These are phyloP conservation scores for Apis florea DNA, from an alignment of 1,140 invertebrate genomes.

Conservation along the genomic window DNA sequence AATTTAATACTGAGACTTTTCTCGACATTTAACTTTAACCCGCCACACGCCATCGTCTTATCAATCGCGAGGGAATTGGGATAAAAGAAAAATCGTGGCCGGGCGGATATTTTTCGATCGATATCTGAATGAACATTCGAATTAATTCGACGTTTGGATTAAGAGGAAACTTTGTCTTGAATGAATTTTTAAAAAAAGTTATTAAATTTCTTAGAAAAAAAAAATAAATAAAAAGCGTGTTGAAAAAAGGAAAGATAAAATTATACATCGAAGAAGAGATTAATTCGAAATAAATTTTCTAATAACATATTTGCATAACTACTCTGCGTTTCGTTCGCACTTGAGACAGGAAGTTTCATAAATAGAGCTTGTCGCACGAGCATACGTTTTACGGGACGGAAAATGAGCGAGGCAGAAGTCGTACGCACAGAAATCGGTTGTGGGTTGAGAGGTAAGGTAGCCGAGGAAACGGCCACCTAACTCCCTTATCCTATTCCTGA, in stretches of 20 bases:
- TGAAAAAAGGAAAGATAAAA: neutral
- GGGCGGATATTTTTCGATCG: neutral
- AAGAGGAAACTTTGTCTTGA: neutral
- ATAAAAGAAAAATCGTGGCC: neutral
- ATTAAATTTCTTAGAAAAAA: too few relatives aligned
- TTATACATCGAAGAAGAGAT: neutral
- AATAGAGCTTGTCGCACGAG: neutral
- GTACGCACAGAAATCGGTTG: constrained; percentile 50
- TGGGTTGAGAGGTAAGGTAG: constrained; percentile 57
- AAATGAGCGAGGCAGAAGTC: constrained; percentile 37
- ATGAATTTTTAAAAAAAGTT: neutral
- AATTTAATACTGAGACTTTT: constrained; percentile 2
- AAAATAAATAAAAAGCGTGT: too few relatives aligned
- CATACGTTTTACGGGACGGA: constrained; percentile 15
- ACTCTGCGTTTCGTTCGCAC: too few relatives aligned
- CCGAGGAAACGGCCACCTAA: constrained; percentile 58
- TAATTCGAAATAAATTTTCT: neutral
- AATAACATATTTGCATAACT: neutral
- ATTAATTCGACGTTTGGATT: neutral
- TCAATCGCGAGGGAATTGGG: constrained; percentile 7
- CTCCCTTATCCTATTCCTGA: constrained; percentile 78
- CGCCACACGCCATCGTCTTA: constrained; percentile 47
- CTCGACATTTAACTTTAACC: constrained; percentile 32
- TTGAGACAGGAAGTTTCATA: neutral
- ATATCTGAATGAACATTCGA: neutral